These are phyloP conservation scores for Drosophila fungiperda DNA, from an alignment of 2,888 invertebrate genomes.

Conservation along the genomic window DNA sequence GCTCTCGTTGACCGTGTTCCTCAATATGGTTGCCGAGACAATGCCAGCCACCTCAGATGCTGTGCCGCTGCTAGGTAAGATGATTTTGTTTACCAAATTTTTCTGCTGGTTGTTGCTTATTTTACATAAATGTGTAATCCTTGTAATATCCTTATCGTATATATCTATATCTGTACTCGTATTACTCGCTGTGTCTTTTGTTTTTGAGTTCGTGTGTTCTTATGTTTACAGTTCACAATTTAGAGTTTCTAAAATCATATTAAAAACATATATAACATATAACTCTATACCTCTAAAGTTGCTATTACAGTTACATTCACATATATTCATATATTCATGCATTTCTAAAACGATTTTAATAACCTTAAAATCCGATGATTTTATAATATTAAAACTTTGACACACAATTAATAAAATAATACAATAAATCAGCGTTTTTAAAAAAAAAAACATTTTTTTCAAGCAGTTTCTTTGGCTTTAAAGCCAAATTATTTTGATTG, in stretches of 20 bases:
- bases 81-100: conserved; percentile 63
- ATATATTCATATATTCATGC: conserved; percentile 59
- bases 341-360: conserved; percentile 79
- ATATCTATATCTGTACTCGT: conserved; percentile 18
- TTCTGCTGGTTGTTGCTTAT: conserved; percentile 49
- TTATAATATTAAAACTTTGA: conserved; percentile 85
- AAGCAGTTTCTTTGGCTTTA: conserved; percentile 45
- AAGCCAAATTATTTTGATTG: conserved; percentile 28
- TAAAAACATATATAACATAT: conserved; percentile 27
- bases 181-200: conserved; percentile 41
- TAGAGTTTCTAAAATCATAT: conserved; percentile 30
- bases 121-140: conserved; percentile 41
- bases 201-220: conserved; percentile 57
- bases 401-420: conserved; percentile 66
- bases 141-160: conserved; percentile 34
- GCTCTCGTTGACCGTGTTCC: conserved; percentile 98
- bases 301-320: conserved; percentile 59
- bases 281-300: conserved; percentile 51
- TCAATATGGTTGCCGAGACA: conserved; percentile 99
- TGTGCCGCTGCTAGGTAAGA: conserved; percentile 92
- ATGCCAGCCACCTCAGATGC: conserved; percentile 99
- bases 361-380: conserved; percentile 79
- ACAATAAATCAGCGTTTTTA: conserved; percentile 44
- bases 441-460: neutral
- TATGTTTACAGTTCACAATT: conserved; percentile 45